These are phyloP conservation scores for Ctenicera cuprea DNA, from an alignment of 2,888 invertebrate species.

Conservation along the genomic window DNA sequence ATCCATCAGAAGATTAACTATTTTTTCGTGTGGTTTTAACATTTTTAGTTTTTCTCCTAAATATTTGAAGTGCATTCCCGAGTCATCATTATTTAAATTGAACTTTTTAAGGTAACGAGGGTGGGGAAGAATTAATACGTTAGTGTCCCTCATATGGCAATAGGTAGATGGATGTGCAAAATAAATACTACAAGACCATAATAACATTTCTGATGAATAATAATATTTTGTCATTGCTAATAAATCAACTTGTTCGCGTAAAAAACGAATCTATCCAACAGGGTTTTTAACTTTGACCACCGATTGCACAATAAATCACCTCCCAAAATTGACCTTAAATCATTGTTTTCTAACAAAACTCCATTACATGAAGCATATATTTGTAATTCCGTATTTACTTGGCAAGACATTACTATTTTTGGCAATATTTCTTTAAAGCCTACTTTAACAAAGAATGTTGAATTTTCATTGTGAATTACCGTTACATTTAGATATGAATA, in stretches of 20 bases:
- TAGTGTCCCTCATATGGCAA: neutral
- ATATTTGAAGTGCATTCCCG: neutral
- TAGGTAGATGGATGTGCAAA: neutral
- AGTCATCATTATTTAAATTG: no score
- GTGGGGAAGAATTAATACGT: neutral
- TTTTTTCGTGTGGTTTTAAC: neutral
- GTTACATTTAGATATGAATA: neutral
- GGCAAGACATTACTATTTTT: neutral
- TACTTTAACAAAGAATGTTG: neutral
- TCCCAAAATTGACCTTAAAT: neutral
- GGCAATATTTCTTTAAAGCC: neutral
- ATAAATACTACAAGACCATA: neutral
- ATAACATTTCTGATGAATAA: neutral
- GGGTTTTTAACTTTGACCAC: neutral
- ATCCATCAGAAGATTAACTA: slow-evolving; percentile 3
- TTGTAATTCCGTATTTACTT: neutral
- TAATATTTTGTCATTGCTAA: neutral
- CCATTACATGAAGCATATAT: neutral
- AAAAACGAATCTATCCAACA: neutral
- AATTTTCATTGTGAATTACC: neutral
- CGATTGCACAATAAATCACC: neutral
- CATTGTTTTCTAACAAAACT: neutral
- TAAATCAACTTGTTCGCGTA: neutral
- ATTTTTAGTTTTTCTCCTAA: slow-evolving; percentile 1
- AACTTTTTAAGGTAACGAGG: neutral